Conservation (phyloP, 1,140 invertebrate genomes). For the Apocrypta bakeri region DNA sequence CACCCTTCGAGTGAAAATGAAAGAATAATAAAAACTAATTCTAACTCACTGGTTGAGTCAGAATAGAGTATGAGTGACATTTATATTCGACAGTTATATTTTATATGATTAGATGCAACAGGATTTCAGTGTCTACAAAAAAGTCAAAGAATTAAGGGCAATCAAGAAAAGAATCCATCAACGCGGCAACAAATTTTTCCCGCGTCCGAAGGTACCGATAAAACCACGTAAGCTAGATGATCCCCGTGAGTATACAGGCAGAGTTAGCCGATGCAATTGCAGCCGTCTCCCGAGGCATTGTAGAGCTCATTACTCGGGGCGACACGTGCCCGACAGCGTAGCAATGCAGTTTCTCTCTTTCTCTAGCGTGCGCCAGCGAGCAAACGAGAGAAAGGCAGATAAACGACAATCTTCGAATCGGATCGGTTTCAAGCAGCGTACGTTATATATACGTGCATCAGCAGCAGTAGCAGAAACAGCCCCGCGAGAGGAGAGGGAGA, state of each 20-base stretch:
- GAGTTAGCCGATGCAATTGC: slow-evolving; percentile 6
- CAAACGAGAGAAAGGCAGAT: slow-evolving; percentile 22
- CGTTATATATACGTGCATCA: not conserved
- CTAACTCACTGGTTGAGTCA: no score
- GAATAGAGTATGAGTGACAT: no score
- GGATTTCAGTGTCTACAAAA: not conserved
- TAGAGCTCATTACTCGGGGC: slow-evolving; percentile 35
- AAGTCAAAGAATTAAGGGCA: not conserved
- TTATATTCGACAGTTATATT: no score
- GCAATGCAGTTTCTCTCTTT: not conserved
- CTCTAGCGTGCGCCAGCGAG: not conserved
- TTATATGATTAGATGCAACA: no score
- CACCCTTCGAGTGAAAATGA: no score
- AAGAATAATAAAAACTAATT: not conserved
- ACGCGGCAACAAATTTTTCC: slow-evolving; percentile 17
- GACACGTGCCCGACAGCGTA: slow-evolving; percentile 28
- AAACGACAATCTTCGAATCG: slow-evolving; percentile 41
- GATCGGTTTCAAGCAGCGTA: slow-evolving; percentile 39
- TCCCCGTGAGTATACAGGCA: no score
- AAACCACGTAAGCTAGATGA: not conserved
- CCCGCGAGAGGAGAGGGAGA: not conserved
- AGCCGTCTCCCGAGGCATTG: slow-evolving; percentile 26
- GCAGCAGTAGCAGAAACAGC: not conserved
- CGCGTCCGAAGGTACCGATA: no score
- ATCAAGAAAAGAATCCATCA: not conserved